Base-by-base conservation (phyloP, 2,797 vertebrate genomes). In the Mus caroli region DNA sequence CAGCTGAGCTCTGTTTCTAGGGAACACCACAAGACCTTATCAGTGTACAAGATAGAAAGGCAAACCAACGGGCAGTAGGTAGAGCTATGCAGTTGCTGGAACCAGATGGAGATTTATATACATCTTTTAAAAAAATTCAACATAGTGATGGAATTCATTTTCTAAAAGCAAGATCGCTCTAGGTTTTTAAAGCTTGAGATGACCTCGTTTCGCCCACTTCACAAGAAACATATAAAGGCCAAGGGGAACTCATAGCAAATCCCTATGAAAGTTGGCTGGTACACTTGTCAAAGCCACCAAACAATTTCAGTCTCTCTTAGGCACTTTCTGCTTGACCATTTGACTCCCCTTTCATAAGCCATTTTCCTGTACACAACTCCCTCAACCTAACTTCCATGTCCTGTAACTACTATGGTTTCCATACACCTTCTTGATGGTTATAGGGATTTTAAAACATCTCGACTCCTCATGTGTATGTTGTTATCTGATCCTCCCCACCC, bases 1-100 rank as follows among this genome's bases (percentile, higher is more conserved):
- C 93, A 50, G 92, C 43, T 0, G 28, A 95, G 97, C 92, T 13
- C 17, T 31, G 69, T 58, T 88, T 92, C 67, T 87, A 95, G 93
- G 73, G 50, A 90, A 54, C 31, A 86, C 46, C 31, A 28, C 76
- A 86, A 94, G 14, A 75, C 37, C n/a, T 71, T 12, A 46, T 71
- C 86, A 75, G 46, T 92, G 60, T 78, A n/a, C n/a, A n/a, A n/a
- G n/a, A n/a, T n/a, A n/a, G 15, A 50, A 71, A 79, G 26, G 80
- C 54, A 92, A 83, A 78, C 24, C 34, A 58, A 62, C 80, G 77
- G 3, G 37, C 26, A 67, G 58, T 60, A 69, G 46, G 34, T 24
- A 15, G 62, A 46, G 22, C 43, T 64, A 50, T 50, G 43, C 75
- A 50, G n/a, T 69, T n/a, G 64, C 7, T 83, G 56, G n/a, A 90